Percentiles rank a stretch among this genome's conserved stretches.
Conservation (phyloP, 2,113 vertebrate species). For the Stegastes partitus region DNA sequence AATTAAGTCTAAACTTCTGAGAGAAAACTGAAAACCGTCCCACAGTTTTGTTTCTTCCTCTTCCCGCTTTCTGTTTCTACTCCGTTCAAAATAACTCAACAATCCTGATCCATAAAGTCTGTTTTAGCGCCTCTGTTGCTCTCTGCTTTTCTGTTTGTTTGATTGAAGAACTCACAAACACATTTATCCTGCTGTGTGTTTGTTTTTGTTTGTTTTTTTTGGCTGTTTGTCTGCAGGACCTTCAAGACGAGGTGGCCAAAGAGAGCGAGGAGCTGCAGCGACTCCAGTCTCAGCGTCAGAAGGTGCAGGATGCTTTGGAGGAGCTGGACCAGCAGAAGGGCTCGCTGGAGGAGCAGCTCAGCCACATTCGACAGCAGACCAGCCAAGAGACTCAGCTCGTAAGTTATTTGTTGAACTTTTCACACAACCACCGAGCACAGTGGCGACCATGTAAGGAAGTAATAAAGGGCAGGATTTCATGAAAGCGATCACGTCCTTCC, state of each 20-base stretch:
- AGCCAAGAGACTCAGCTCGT: conserved; percentile 93
- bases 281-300: conserved; percentile 92
- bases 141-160: neutral
- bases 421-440: neutral
- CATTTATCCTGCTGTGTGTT: neutral
- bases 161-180: neutral
- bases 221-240: conserved; percentile 85
- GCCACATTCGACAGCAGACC: conserved; percentile 91
- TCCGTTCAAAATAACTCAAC: neutral
- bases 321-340: conserved; percentile 94
- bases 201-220: too few species aligned
- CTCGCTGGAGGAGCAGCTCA: conserved; percentile 93
- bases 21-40: neutral
- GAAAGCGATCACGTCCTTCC: neutral
- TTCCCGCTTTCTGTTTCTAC: neutral
- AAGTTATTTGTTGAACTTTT: neutral
- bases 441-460: neutral
- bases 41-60: neutral
- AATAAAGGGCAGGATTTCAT: neutral
- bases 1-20: neutral
- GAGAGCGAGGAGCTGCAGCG: conserved; percentile 91
- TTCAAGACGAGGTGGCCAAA: conserved; percentile 94
- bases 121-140: neutral
- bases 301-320: conserved; percentile 92
- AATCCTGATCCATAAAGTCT: too few species aligned